Base-by-base conservation (phyloP, 2,888 invertebrate genomes). In the Timema podura region DNA sequence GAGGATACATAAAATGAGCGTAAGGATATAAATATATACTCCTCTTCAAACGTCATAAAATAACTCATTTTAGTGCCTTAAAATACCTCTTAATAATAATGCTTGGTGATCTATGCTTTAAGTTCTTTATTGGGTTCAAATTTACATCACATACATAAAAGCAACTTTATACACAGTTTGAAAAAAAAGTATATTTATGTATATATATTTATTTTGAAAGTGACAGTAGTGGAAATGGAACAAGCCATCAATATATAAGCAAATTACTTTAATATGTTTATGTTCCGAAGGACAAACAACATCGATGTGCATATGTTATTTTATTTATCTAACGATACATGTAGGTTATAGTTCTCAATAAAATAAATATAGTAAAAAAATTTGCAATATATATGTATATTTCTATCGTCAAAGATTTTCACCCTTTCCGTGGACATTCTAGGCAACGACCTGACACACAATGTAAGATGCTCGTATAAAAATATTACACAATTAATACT, bases 371-470 rank as follows among this genome's bases (percentile, higher is more conserved):
- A 1, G 68, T 73, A 71, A 71, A 73, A 73, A 73, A 73, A 64
- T 16, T 61, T 68, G 70, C 65, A 44, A 64, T 68, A 46, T 65
- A 59, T 68, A 30, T 30, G 30, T 71, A 65, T 70, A 64, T 48
- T 65, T 68, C 49, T 65, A 15, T 65, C 16, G 51, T 57, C 59
- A 61, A 54, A 47, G 67, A 69, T 67, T 68, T 68, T 68, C 70
- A 71, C 71, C 74, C 74, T 74, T 71, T 70, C 73, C 73, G 74
- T 73, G 70, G 73, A 68, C 74, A 74, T 69, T 73, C 74, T 74
- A 73, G 74, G 73, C 71, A 74, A 74, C 74, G 74, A 73, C 74
- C 71, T 73, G 74, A 73, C 74, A 73, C 73, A 61, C 73, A 65
- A 65, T 61, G 67, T 67, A 72, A 59, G 71, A 68, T 70, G 67